Evolutionary conservation across 2,113 vertebrate species (phyloP).

Genomic region (Tenrec ecaudatus): DNA sequence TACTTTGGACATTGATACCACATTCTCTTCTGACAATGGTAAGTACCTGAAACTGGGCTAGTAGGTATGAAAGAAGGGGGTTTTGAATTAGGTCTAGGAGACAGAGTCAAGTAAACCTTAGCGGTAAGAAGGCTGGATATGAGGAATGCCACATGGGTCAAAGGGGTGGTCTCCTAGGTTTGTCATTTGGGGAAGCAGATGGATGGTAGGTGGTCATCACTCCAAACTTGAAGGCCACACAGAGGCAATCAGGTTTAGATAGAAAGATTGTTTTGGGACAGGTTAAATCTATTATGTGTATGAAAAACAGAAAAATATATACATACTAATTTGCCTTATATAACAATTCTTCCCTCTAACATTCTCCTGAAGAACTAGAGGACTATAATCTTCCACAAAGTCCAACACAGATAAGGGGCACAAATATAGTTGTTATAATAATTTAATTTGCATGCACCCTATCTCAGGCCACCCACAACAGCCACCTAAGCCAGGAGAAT

Average conservation of each 20-base stretch:
- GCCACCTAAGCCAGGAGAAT: constrained; percentile 53
- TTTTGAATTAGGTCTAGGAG: neutral
- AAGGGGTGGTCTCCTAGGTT: neutral
- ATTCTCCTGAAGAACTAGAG: neutral
- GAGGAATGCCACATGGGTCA: neutral
- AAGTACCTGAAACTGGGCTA: constrained; percentile 1
- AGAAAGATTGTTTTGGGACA: neutral
- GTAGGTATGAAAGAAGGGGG: neutral
- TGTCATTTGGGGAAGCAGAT: neutral
- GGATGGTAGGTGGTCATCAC: neutral
- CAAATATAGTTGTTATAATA: constrained; percentile 11
- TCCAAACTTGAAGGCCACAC: neutral
- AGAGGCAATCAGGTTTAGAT: neutral
- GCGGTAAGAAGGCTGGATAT: neutral
- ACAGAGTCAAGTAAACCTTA: neutral
- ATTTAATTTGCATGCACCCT: constrained; percentile 47
- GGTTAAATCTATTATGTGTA: neutral
- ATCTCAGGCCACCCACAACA: constrained; percentile 44
- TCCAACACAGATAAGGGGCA: constrained; percentile 19
- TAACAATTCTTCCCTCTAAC: neutral
- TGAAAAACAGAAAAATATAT: constrained; percentile 34
- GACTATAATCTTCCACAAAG: neutral
- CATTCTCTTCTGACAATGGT: constrained; percentile 13
- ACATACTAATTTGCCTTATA: neutral
- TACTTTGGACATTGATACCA: neutral